Base-by-base conservation (phyloP, 2,888 invertebrate species). In the Chorisops tibialis region DNA sequence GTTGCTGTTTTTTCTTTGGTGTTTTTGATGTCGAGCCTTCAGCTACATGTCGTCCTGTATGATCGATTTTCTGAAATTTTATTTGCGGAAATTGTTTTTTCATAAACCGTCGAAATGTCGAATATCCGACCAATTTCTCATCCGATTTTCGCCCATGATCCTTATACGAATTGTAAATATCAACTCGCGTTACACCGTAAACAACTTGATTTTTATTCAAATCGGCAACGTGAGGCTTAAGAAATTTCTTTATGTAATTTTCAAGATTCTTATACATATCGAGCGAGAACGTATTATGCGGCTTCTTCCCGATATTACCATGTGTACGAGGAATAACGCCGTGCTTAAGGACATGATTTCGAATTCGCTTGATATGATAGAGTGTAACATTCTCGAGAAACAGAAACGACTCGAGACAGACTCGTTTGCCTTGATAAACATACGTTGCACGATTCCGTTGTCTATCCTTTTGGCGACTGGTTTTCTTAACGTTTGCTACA, bases 1-100 rank as follows among this genome's bases (percentile, higher is more conserved):
- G 16, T 52, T 22, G 5, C 14, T 16, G 21, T 18, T 58, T 59
- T 30, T 39, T 59, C 45, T 24, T 30, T n/a, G 58, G 38, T 50
- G 2, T 59, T 37, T 61, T 64, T 24, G 50, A 48, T 7, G 38
- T 38, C 12, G 48, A 19, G 22, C 59, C 63, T 5, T 30, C 30
- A 30, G 30, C 30, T 9, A n/a, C 14, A 37, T 48, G 49, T 30
- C 39, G 16, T 11, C 41, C 41, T 1, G 49, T 24, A 43, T 48
- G 41, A 24, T 60, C 60, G 14, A 50, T 4, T 24, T 49, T 50
- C 16, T 64, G 87, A 71, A 89, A 89, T 72, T 86, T 87, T 4
- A 89, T 86, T 69, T 88, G 86, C 1, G 89, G 88, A 74, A 89
- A 90, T 72, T 89, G 89, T 69, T 88, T 88, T 72, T 88, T 89